Percentiles rank a stretch among this genome's conserved stretches.
Evolutionary conservation across 2,888 invertebrate genomes (phyloP).

Genomic region (Stenchaetothrips biformis): DNA sequence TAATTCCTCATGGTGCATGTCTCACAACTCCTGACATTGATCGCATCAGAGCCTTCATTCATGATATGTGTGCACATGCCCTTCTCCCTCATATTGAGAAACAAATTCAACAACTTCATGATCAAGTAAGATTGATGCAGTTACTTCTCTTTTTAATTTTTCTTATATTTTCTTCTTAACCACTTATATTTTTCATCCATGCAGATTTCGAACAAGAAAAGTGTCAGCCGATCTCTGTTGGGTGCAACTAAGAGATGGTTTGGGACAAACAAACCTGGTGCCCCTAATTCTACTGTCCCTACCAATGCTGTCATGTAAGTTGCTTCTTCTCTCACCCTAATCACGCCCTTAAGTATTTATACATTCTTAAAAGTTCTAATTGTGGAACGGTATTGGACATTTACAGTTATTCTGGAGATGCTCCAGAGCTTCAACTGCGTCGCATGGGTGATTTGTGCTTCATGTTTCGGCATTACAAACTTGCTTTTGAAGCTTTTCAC

Average conservation of each 20-base stretch:
- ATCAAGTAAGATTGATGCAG: slow-evolving; percentile 54
- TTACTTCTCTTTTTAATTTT: slow-evolving; percentile 7
- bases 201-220: slow-evolving; percentile 77
- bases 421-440: slow-evolving; percentile 87
- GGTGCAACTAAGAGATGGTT: slow-evolving; percentile 96
- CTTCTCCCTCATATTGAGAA: slow-evolving; percentile 88
- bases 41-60: slow-evolving; percentile 73
- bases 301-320: slow-evolving; percentile 79
- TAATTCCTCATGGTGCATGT: slow-evolving; percentile 65
- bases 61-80: slow-evolving; percentile 80
- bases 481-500: slow-evolving; percentile 91
- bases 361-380: slow-evolving; percentile 29
- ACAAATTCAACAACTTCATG: slow-evolving; percentile 73
- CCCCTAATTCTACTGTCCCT: slow-evolving; percentile 57
- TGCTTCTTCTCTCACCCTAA: slow-evolving; percentile 26
- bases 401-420: slow-evolving; percentile 70
- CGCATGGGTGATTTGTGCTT: slow-evolving; percentile 93
- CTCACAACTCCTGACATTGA: slow-evolving; percentile 80
- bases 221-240: slow-evolving; percentile 85
- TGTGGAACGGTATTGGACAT: slow-evolving; percentile 28
- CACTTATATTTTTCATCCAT: too few species aligned
- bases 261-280: slow-evolving; percentile 80
- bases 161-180: slow-evolving; percentile 9
- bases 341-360: slow-evolving; percentile 3
- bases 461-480: slow-evolving; percentile 88